These are phyloP conservation scores for Anarsia innoxiella DNA, from an alignment of 2,888 invertebrate species.

Conservation along the genomic window DNA sequence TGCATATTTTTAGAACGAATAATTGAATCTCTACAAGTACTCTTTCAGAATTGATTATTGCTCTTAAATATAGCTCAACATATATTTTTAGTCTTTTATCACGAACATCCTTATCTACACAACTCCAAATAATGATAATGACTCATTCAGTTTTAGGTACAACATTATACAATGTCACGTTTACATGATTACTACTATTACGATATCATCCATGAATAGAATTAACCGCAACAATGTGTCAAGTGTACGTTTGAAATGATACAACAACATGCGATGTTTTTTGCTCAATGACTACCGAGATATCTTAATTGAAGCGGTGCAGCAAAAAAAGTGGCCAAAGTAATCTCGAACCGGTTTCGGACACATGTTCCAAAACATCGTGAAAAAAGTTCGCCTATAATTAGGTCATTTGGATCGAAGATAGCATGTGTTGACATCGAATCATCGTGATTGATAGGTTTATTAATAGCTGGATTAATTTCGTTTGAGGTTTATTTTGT, in stretches of 20 bases:
- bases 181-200: slow-evolving; percentile 7
- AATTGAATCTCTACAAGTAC: too few species aligned
- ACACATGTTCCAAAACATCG: not conserved
- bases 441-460: slow-evolving; percentile 1
- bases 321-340: not conserved
- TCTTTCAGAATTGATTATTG: too few species aligned
- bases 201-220: slow-evolving; percentile 9
- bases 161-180: slow-evolving; percentile 3
- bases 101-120: too few species aligned
- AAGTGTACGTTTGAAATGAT: slow-evolving; percentile 7
- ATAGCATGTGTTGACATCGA: slow-evolving; percentile 3
- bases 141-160: slow-evolving; percentile 3
- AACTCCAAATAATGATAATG: slow-evolving; percentile 4
- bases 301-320: not conserved
- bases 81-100: too few species aligned
- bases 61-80: too few species aligned
- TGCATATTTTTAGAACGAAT: too few species aligned
- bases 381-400: not conserved
- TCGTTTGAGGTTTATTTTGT: too few species aligned
- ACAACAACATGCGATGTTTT: slow-evolving; percentile 11
- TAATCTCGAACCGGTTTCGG: too few species aligned
- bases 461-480: slow-evolving; percentile 3
- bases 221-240: slow-evolving; percentile 12
- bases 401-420: not conserved
- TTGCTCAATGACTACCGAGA: slow-evolving; percentile 2